phyloP scores from a whole-genome alignment of 2,797 vertebrate species.

The Cynopterus sphinx region DNA sequence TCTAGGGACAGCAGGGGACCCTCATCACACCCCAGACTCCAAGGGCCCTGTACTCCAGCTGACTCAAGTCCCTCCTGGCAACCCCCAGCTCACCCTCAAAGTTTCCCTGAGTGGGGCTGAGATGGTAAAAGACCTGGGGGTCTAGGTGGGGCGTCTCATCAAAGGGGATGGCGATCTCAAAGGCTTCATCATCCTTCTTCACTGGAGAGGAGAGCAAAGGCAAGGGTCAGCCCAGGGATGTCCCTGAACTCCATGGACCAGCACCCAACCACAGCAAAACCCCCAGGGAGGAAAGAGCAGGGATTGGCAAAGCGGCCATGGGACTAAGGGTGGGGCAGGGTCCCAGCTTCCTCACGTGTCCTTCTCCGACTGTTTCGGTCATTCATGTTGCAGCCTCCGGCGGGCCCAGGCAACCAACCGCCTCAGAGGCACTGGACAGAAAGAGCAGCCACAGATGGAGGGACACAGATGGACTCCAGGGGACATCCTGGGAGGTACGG shows the following conservation, averaged over 20 bases:
- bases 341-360: constrained; percentile 70
- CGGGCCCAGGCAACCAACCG: constrained; percentile 24
- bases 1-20: constrained; percentile 15
- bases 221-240: background rate
- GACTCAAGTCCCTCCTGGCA: background rate
- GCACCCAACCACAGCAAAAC: background rate
- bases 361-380: constrained; percentile 59
- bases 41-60: background rate
- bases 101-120: constrained; percentile 87
- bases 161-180: constrained; percentile 91
- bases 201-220: constrained; percentile 78
- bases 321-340: background rate
- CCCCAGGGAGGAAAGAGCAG: background rate
- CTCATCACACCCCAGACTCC: background rate
- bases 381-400: constrained; percentile 58
- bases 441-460: constrained; percentile 30
- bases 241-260: background rate
- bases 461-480: background rate
- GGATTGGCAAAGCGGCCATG: fast-evolving
- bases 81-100: constrained; percentile 87
- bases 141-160: constrained; percentile 90
- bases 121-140: constrained; percentile 88
- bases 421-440: constrained; percentile 63
- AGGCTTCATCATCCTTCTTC: constrained; percentile 90
- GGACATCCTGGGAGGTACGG: background rate